A percentile compares a stretch with the other conserved stretches of the same genome.
Conservation (phyloP, 2,113 vertebrate genomes). For the Oenanthe oenanthe region DNA sequence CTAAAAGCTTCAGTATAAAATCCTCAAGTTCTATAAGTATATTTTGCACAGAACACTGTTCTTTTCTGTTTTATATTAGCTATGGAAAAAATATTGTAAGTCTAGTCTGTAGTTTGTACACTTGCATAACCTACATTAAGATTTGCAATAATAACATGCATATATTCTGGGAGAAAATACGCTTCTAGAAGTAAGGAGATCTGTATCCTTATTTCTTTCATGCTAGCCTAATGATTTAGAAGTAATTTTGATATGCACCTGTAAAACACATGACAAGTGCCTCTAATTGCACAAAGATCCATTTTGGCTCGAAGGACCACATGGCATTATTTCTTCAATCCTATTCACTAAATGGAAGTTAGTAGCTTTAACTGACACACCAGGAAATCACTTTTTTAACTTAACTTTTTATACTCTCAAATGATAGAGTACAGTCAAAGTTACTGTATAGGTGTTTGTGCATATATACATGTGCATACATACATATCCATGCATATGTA, state of each 20-base stretch:
- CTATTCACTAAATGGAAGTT: background rate
- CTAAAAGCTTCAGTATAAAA: background rate
- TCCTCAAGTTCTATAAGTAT: background rate
- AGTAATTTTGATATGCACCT: background rate
- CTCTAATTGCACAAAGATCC: background rate
- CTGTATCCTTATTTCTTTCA: constrained; percentile 4
- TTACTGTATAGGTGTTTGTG: background rate
- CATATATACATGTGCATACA: too few species aligned
- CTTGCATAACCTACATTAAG: background rate
- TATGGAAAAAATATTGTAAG: background rate
- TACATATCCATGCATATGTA: background rate
- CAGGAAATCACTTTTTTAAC: background rate
- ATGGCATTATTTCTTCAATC: background rate
- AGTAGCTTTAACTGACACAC: background rate
- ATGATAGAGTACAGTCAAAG: background rate
- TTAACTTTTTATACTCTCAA: background rate
- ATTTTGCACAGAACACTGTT: background rate
- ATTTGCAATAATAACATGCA: background rate
- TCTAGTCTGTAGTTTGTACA: background rate
- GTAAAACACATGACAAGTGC: background rate
- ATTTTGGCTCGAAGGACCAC: background rate
- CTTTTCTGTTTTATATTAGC: background rate
- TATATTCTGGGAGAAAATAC: background rate
- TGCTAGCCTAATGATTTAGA: background rate
- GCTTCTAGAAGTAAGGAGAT: background rate